A percentile compares a stretch with the other conserved stretches of the same genome.
Conservation (phyloP, 64 coral and sea anemone genomes). For the Actinia tenebrosa region DNA sequence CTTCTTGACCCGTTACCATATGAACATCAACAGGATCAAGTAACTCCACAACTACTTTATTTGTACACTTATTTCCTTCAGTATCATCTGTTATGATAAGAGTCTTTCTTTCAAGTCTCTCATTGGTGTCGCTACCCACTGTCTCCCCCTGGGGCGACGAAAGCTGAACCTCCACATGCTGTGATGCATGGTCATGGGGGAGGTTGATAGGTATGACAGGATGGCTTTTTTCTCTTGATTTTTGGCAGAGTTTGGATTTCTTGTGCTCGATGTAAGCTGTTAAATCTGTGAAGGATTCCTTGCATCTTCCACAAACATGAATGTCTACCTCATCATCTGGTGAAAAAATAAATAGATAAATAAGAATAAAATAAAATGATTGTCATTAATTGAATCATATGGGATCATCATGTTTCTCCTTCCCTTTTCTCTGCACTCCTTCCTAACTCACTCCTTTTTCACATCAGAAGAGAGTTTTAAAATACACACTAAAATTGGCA, state of each 20-base stretch:
- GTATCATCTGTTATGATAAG: background rate
- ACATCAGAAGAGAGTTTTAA: too few species aligned
- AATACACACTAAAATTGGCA: too few species aligned
- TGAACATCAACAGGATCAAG: constrained; percentile 22
- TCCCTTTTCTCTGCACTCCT: too few species aligned
- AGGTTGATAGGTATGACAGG: background rate
- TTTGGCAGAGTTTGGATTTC: constrained; percentile 30
- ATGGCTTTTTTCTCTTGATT: background rate
- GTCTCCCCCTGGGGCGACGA: background rate
- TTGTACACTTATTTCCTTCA: background rate
- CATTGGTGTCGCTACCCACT: background rate
- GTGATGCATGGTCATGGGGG: background rate
- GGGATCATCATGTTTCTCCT: background rate
- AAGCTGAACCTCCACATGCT: background rate
- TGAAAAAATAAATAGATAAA: background rate
- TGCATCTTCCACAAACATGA: constrained; percentile 93
- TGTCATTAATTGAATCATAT: too few species aligned
- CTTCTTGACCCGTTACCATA: background rate
- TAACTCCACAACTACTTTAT: constrained; percentile 7
- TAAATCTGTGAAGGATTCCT: constrained; percentile 66
- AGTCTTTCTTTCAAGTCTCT: background rate
- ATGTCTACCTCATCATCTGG: constrained; percentile 93
- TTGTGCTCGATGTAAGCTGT: constrained; percentile 79
- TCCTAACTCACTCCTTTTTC: too few species aligned
- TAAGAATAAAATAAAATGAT: background rate